Base-by-base conservation (phyloP, 2,888 invertebrate species). In the Bombylius major region DNA sequence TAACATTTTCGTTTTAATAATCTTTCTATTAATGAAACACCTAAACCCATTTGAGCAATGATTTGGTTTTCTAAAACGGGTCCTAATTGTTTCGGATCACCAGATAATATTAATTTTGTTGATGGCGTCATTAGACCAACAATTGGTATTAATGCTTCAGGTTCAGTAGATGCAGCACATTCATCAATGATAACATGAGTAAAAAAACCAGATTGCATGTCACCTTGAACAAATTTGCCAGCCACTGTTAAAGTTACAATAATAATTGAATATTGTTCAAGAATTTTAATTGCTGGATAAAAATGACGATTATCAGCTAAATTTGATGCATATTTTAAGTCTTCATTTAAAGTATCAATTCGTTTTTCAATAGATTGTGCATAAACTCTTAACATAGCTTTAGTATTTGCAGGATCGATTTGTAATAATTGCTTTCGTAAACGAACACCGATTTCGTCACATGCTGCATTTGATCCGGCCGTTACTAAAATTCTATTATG, bases 141-240 rank as follows among this genome's bases (percentile, higher is more conserved):
- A 46, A 81, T 71, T 5, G 83, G 80, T 63, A 85, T 78, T 48
- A 82, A 66, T n/a, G 78, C 75, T 68, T 86, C 86, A 0, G 84
- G 80, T 71, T 87, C 87, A 6, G 78, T 79, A 0, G 84, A 81
- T 65, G 88, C 87, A 1, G 86, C 87, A 23, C 84, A 84, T 74
- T 89, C 89, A 67, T 89, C 89, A 50, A 89, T 78, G 67, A 88
- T 84, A 11, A 86, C 76, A 66, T 87, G 84, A 2, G 81, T 77
- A 67, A 84, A 86, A 6, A 66, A 58, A 13, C 51, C 53, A 7
- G 31, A 51, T 32, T 39, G 9, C 14, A 56, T 62, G 11, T 52
- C 56, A 5, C 54, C 52, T 5, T 59, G 54, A 1, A 67, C 68
- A 52, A 70, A 67, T 62, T 66, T 69, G 0, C 69, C 82, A 33